Evolutionary conservation across 2,888 invertebrate species (phyloP).

Genomic region (Neria commutata): DNA sequence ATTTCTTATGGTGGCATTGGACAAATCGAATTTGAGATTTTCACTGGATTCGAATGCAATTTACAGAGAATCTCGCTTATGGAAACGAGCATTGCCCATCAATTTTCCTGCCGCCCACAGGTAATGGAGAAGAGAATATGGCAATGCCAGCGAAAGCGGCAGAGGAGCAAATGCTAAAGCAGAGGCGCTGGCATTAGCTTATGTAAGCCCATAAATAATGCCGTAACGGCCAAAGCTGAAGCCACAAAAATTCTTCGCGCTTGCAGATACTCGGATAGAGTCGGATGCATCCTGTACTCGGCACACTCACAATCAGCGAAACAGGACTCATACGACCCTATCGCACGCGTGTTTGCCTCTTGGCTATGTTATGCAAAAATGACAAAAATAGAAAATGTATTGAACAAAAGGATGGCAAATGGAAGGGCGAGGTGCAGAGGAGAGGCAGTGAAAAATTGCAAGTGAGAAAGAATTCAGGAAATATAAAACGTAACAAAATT

Average conservation of each 20-base stretch:
- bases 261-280: neutral
- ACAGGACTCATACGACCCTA: slow-evolving; percentile 33
- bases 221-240: slow-evolving; percentile 23
- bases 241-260: neutral
- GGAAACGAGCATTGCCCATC: slow-evolving; percentile 36
- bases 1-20: neutral
- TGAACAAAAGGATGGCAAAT: slow-evolving; percentile 46
- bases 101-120: slow-evolving; percentile 45
- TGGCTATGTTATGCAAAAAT: slow-evolving; percentile 50
- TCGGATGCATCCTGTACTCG: too few species aligned
- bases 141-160: slow-evolving; percentile 13
- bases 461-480: neutral
- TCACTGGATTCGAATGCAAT: slow-evolving; percentile 48
- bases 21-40: slow-evolving; percentile 41
- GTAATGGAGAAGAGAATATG: neutral
- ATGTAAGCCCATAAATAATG: slow-evolving; percentile 57
- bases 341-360: slow-evolving; percentile 49
- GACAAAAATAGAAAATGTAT: slow-evolving; percentile 40
- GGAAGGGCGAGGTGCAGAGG: slow-evolving; percentile 41
- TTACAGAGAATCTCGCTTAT: slow-evolving; percentile 46
- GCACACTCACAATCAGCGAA: neutral
- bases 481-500: slow-evolving; percentile 19
- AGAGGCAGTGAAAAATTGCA: slow-evolving; percentile 30
- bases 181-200: slow-evolving; percentile 46
- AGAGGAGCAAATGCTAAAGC: slow-evolving; percentile 16